Evolutionary conservation across 2,113 vertebrate genomes (phyloP).

Genomic region (Mormyrus iriodes): DNA sequence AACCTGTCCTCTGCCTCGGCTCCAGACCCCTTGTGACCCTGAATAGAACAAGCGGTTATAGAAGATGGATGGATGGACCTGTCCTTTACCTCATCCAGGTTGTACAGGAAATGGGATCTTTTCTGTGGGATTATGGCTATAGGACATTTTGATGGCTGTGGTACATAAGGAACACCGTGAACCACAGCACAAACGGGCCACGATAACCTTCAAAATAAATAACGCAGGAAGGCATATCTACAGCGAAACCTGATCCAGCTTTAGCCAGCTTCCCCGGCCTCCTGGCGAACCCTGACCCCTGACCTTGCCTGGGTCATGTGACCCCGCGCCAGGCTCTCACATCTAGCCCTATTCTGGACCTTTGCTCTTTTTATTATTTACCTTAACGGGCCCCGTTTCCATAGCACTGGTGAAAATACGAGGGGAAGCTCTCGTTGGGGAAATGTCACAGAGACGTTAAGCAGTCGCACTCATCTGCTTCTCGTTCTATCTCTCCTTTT

Average conservation of each 20-base stretch:
- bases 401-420: constrained; percentile 16
- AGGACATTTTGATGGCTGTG: not conserved
- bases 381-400: constrained; percentile 18
- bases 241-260: constrained; percentile 52
- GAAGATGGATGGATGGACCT: not conserved
- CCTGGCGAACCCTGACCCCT: constrained; percentile 60
- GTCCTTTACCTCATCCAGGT: not conserved
- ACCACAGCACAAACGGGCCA: constrained; percentile 18
- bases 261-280: constrained; percentile 55
- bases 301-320: constrained; percentile 63
- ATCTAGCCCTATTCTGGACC: constrained; percentile 39
- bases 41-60: not conserved
- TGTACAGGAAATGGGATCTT: not conserved
- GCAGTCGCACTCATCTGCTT: constrained; percentile 65
- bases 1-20: not conserved
- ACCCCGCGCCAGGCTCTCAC: constrained; percentile 58
- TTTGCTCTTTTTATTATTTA: constrained; percentile 18
- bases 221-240: constrained; percentile 5
- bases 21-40: not conserved
- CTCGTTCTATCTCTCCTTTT: constrained; percentile 25
- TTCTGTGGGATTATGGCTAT: constrained; percentile 1
- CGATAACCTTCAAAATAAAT: constrained; percentile 35
- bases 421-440: constrained; percentile 42
- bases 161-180: not conserved
- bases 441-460: constrained; percentile 76